Percentiles rank a stretch among this genome's conserved stretches.
Evolutionary conservation across 2,113 vertebrate species (phyloP).

Genomic region (Oostethus manadensis): DNA sequence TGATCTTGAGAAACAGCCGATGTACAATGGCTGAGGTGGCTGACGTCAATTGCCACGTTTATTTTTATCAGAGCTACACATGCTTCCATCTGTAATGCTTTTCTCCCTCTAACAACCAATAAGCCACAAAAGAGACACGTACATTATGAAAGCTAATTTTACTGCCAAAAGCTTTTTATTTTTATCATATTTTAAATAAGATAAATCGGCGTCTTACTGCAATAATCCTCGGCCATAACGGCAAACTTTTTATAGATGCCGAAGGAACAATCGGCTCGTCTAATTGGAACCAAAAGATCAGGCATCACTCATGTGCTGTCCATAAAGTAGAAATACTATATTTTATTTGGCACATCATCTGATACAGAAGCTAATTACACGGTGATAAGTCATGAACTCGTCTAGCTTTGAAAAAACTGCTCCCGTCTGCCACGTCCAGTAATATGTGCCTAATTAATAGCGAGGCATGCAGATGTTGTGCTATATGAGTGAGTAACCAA

Average conservation of each 20-base stretch:
- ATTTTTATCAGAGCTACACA: too few species aligned
- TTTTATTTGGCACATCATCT: constrained; percentile 34
- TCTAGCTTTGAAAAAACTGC: constrained; percentile 1
- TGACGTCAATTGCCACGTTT: not conserved
- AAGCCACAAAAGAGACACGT: not conserved
- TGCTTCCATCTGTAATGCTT: not conserved
- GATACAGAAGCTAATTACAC: constrained; percentile 11
- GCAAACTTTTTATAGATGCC: constrained; percentile 6
- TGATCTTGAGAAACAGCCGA: not conserved
- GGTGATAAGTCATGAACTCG: constrained; percentile 1
- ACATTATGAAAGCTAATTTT: not conserved
- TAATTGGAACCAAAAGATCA: constrained; percentile 27
- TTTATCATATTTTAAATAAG: not conserved
- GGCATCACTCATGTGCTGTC: constrained; percentile 19
- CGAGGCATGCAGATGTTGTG: constrained; percentile 27
- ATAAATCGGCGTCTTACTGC: not conserved
- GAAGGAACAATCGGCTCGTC: constrained; percentile 18
- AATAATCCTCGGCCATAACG: not conserved
- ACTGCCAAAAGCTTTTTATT: not conserved
- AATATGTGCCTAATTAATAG: constrained; percentile 30
- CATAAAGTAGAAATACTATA: constrained; percentile 26
- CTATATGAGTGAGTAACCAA: constrained; percentile 14
- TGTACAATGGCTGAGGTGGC: not conserved
- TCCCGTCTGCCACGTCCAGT: not conserved
- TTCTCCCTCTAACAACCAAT: not conserved